Percentiles rank a stretch among this genome's conserved stretches.
phyloP scores from a whole-genome alignment of 2,888 invertebrate species.

The Chirona hameri region DNA sequence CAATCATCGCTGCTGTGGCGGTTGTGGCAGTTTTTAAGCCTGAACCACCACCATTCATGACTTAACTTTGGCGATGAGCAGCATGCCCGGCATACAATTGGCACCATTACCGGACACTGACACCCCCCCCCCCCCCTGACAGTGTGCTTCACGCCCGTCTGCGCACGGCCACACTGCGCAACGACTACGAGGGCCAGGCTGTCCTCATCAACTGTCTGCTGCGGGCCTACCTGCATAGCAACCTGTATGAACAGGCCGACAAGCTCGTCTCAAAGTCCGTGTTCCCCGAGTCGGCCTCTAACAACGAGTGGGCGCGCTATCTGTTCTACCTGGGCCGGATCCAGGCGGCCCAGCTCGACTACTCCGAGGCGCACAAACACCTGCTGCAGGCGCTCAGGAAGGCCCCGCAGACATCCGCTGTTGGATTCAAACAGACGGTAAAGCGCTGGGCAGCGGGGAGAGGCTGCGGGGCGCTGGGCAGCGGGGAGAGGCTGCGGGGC shows the following conservation, averaged over 20 bases:
- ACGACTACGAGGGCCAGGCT: constrained; percentile 96
- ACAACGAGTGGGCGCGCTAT: constrained; percentile 98
- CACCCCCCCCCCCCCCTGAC: neutral
- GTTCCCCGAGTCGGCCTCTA: constrained; percentile 87
- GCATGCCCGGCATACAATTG: no score
- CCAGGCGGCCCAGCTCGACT: constrained; percentile 96
- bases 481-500: no score
- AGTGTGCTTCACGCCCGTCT: constrained; percentile 40
- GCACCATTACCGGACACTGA: neutral
- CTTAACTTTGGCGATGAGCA: no score
- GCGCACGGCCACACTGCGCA: constrained; percentile 46
- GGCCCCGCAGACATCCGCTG: constrained; percentile 96
- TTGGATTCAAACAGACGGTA: constrained; percentile 96
- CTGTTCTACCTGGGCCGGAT: constrained; percentile 95
- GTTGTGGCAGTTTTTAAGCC: no score
- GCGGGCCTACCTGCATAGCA: constrained; percentile 91
- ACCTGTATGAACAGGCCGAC: constrained; percentile 88
- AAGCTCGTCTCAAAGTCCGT: constrained; percentile 95
- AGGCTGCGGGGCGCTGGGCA: no score
- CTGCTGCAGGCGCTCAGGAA: constrained; percentile 88
- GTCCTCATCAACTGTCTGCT: constrained; percentile 92
- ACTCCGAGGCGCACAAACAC: constrained; percentile 95
- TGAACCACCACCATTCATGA: no score
- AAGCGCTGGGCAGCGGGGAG: no score
- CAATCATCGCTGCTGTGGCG: no score